Evolutionary conservation across 2,888 invertebrate genomes (phyloP).

Genomic region (Galerucella nymphaeae): DNA sequence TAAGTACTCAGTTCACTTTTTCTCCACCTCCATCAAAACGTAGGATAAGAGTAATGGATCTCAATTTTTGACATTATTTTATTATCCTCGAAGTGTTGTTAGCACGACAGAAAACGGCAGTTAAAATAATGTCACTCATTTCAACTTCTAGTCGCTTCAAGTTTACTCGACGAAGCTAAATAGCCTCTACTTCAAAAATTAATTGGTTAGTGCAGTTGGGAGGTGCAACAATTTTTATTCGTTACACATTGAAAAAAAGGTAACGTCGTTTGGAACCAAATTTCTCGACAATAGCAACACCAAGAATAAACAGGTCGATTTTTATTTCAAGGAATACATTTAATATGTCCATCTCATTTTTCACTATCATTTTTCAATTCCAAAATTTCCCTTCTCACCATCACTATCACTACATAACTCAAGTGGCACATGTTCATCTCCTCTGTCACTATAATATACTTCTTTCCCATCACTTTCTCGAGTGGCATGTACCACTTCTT

Average conservation of each 20-base stretch:
- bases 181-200: conserved; percentile 8
- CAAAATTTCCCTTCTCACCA: no score
- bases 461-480: no score
- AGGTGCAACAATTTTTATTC: not conserved
- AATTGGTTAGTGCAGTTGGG: conserved; percentile 8
- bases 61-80: conserved; percentile 20
- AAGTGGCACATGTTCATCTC: no score
- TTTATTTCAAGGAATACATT: no score
- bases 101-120: conserved; percentile 16
- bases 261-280: not conserved
- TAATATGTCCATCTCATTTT: no score
- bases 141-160: conserved; percentile 18
- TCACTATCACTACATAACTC: no score
- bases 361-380: no score
- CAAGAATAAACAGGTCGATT: not conserved
- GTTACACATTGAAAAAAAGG: not conserved
- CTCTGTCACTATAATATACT: no score
- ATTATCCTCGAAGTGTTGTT: conserved; percentile 13
- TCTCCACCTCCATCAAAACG: not conserved
- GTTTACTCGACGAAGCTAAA: conserved; percentile 15
- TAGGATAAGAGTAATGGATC: conserved; percentile 4
- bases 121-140: conserved; percentile 29
- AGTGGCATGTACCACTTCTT: no score
- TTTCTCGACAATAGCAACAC: not conserved
- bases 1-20: conserved; percentile 4